These are phyloP conservation scores for Nerophis ophidion DNA, from an alignment of 2,113 vertebrate genomes.

Conservation along the genomic window DNA sequence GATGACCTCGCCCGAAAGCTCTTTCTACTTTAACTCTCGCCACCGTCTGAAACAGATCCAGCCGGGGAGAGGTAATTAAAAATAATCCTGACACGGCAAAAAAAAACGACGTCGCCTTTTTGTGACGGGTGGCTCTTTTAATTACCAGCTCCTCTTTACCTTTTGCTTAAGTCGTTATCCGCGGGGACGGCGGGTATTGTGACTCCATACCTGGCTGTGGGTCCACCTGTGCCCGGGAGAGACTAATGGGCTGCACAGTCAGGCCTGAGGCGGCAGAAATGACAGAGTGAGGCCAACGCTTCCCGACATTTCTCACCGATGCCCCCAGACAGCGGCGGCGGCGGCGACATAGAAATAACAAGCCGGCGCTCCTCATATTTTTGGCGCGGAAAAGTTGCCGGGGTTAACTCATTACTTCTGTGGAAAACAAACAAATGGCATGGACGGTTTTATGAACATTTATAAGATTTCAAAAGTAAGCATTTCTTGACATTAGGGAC, in stretches of 20 bases:
- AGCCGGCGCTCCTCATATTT: slow-evolving; percentile 51
- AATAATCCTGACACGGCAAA: slow-evolving; percentile 38
- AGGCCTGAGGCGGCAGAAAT: slow-evolving; percentile 37
- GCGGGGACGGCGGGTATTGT: slow-evolving; percentile 34
- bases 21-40: slow-evolving; percentile 43
- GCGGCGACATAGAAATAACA: slow-evolving; percentile 62
- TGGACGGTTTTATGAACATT: neutral
- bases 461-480: too few relatives aligned
- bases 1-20: slow-evolving; percentile 44
- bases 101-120: slow-evolving; percentile 14
- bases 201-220: slow-evolving; percentile 28
- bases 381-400: slow-evolving; percentile 32
- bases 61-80: slow-evolving; percentile 14
- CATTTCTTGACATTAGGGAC: too few relatives aligned
- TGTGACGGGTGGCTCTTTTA: slow-evolving; percentile 31
- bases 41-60: slow-evolving; percentile 31
- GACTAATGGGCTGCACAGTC: slow-evolving; percentile 56
- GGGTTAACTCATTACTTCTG: slow-evolving; percentile 58
- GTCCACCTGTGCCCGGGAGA: slow-evolving; percentile 36
- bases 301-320: slow-evolving; percentile 47
- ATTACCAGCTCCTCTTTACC: slow-evolving; percentile 40
- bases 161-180: slow-evolving; percentile 37
- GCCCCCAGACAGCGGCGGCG: slow-evolving; percentile 39
- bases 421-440: slow-evolving; percentile 36
- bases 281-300: slow-evolving; percentile 39